A percentile compares a stretch with the other conserved stretches of the same genome.
Conservation (phyloP, 1,140 invertebrate genomes). For the Geopemphigus sp. region DNA sequence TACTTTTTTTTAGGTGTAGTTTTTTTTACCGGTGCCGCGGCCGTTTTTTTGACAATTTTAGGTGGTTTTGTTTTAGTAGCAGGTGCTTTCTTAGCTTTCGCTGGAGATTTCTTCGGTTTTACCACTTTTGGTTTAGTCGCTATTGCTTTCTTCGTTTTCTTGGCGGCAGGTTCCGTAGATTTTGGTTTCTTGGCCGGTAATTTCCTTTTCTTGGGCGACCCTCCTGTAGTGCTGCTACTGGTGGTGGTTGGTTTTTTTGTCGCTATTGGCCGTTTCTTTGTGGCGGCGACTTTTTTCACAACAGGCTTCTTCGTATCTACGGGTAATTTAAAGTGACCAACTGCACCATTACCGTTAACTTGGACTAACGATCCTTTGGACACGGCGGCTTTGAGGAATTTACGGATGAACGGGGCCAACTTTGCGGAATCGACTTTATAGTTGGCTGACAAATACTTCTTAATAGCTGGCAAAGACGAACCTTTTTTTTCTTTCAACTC, state of each 20-base stretch:
- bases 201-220: background rate
- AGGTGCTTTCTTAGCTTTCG: background rate
- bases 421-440: constrained; percentile 56
- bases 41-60: no score
- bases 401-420: background rate
- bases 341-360: background rate
- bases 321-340: background rate
- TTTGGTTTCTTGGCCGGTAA: background rate
- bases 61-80: background rate
- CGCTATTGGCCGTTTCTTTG: background rate
- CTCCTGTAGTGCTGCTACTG: no score
- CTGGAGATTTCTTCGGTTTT: background rate
- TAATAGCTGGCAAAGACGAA: constrained; percentile 61
- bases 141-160: background rate
- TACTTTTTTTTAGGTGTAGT: background rate
- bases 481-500: constrained; percentile 59
- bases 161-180: background rate
- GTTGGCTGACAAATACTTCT: constrained; percentile 59
- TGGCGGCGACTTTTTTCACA: background rate
- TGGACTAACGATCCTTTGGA: background rate
- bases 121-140: background rate
- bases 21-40: background rate
- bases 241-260: background rate
- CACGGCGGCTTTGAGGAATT: background rate
- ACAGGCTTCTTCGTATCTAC: background rate